A percentile compares a stretch with the other conserved stretches of the same genome.
phyloP scores from a whole-genome alignment of 2,888 invertebrate genomes.

The Urechis unicinctus region DNA sequence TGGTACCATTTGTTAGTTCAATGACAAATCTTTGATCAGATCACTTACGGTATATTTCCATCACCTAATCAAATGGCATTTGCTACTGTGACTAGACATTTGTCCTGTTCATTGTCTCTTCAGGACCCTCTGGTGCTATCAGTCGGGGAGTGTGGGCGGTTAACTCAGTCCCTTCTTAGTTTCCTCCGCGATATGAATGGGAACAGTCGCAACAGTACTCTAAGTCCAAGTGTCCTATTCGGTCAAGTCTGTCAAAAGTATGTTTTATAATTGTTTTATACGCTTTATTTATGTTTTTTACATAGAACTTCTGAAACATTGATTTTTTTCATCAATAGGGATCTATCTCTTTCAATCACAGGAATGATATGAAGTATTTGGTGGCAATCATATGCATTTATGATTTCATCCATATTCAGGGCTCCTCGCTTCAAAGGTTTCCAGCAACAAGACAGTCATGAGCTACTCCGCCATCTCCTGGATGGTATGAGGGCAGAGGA shows the following conservation, averaged over 20 bases:
- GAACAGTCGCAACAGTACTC: slow-evolving; percentile 11
- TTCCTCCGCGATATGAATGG: slow-evolving; percentile 51
- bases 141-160: slow-evolving; percentile 43
- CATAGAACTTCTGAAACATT: too few species aligned
- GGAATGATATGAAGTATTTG: background rate
- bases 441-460: slow-evolving; percentile 95
- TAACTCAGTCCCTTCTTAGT: slow-evolving; percentile 45
- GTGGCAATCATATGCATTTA: background rate
- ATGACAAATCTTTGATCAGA: too few species aligned
- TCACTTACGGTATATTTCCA: too few species aligned
- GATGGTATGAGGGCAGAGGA: slow-evolving; percentile 77
- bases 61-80: too few species aligned
- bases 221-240: slow-evolving; percentile 49
- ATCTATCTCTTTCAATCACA: too few species aligned
- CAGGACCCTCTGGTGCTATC: slow-evolving; percentile 33
- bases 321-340: too few species aligned
- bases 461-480: slow-evolving; percentile 79
- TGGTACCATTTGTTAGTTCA: too few species aligned
- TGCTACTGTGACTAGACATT: too few species aligned
- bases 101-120: background rate
- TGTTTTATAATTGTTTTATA: slow-evolving; percentile 10
- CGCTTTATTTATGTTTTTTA: background rate
- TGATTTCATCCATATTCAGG: slow-evolving; percentile 24
- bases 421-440: slow-evolving; percentile 84
- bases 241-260: slow-evolving; percentile 50